Evolutionary conservation across 2,113 vertebrate species (phyloP).

Genomic region (Crypturellus undulatus): DNA sequence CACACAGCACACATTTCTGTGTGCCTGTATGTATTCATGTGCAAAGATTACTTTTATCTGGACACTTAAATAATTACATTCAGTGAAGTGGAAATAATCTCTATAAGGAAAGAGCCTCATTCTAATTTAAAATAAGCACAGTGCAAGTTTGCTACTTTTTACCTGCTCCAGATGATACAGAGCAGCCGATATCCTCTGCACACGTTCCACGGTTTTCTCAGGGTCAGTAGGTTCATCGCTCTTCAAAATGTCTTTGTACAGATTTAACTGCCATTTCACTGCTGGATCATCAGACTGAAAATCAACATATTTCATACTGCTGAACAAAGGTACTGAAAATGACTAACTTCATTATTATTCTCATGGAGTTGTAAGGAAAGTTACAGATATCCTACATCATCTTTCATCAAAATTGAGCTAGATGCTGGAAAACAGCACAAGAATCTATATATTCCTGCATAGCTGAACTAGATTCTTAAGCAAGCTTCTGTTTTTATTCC

Average conservation of each 20-base stretch:
- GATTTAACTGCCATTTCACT: conserved; percentile 96
- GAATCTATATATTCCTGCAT: background rate
- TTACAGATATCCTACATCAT: background rate
- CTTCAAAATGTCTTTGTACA: conserved; percentile 93
- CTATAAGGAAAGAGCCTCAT: background rate
- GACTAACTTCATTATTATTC: background rate
- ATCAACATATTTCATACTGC: background rate
- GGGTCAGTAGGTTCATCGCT: conserved; percentile 86
- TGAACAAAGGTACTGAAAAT: background rate
- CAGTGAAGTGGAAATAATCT: background rate
- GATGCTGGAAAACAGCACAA: background rate
- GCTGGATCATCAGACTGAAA: conserved; percentile 95
- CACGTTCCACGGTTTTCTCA: conserved; percentile 89
- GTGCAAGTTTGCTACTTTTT: background rate
- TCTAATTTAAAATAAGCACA: background rate
- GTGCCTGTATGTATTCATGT: fast-evolving
- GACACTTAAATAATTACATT: background rate
- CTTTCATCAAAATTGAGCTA: background rate
- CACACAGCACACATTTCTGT: no score
- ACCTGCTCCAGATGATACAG: conserved; percentile 94
- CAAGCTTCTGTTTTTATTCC: background rate
- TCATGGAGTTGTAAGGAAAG: background rate
- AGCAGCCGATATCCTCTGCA: conserved; percentile 97
- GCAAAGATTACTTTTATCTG: background rate
- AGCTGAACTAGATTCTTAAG: background rate